Percentiles rank a stretch among this genome's conserved stretches.
phyloP scores from a whole-genome alignment of 2,888 invertebrate species.

The Ophraella communa region DNA sequence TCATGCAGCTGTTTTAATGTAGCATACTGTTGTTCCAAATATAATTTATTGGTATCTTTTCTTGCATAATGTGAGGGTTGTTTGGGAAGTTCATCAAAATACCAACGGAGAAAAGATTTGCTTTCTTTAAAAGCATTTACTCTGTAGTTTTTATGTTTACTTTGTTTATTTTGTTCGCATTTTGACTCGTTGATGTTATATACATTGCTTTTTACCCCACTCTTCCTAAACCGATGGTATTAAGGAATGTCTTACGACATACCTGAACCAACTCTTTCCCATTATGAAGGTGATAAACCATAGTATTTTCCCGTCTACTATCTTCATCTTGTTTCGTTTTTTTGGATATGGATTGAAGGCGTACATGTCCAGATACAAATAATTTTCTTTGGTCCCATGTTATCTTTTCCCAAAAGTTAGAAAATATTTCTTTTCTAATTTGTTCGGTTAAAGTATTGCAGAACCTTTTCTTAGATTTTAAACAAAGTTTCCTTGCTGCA shows the following conservation, averaged over 20 bases:
- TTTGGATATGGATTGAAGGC: background rate
- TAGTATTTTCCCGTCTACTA: conserved; percentile 2
- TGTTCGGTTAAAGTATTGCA: too few relatives aligned
- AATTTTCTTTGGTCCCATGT: background rate
- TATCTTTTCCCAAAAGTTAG: background rate
- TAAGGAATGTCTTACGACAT: conserved; percentile 10
- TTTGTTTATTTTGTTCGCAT: background rate
- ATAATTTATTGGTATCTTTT: conserved; percentile 37
- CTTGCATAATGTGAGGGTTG: conserved; percentile 42
- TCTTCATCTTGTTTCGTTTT: background rate
- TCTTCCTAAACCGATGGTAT: conserved; percentile 6
- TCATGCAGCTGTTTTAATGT: conserved; percentile 15
- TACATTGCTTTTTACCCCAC: background rate
- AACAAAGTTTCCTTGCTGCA: background rate
- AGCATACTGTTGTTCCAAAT: conserved; percentile 35
- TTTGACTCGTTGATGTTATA: conserved; percentile 5
- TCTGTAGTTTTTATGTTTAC: background rate
- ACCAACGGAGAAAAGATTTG: conserved; percentile 15
- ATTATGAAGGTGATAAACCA: conserved; percentile 14
- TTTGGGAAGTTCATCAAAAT: conserved; percentile 40
- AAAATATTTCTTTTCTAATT: too few relatives aligned
- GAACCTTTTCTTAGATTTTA: too few relatives aligned
- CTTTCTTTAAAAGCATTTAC: background rate
- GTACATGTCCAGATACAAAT: background rate
- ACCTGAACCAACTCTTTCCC: conserved; percentile 10